Evolutionary conservation across 2,888 invertebrate species (phyloP), one percentile per base, ranked within the genome.

Genomic region (Sesamia inferens): DNA sequence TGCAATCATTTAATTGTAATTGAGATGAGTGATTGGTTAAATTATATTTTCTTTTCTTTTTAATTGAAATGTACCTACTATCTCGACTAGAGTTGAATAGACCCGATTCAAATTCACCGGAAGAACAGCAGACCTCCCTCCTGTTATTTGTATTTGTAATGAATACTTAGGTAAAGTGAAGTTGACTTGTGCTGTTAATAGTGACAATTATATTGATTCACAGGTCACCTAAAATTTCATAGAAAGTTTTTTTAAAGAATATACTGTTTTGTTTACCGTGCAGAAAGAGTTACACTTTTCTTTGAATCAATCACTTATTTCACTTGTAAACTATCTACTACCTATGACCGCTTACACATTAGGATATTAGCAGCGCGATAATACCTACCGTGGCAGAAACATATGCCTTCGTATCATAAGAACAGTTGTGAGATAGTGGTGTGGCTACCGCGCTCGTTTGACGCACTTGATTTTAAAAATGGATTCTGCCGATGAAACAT

Each of bases 21-120:
- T 65, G 22, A 63, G 19, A 67, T 0, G 70, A 67, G 57, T 54
- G 62, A 78, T 78, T 69, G 59, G 48, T 78, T 7, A 8, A 24
- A 48, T 0, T 55, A 16, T n/a, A n/a, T n/a, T n/a, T n/a, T n/a
- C n/a, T n/a, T n/a, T n/a, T n/a, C n/a, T n/a, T n/a, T n/a, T n/a
- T n/a, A n/a, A 14, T n/a, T 42, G n/a, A n/a, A 61, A 4, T 19
- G 7, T 14, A 67, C 44, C 44, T 13, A n/a, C n/a, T n/a, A 31
- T 44, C 42, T 44, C 42, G 10, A 44, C 16, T 22, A 22, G 5
- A 22, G 3, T 10, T 3, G 22, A 2, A 11, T n/a, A 14, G 6
- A 22, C 31, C 5, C 8, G 61, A 62, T 10, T 62, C 39, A 16
- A 3, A 10, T 16, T 62, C 14, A 22, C 14, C n/a, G n/a, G n/a